Evolutionary conservation across 2,113 vertebrate species (phyloP), one percentile per base, ranked within the genome.

Genomic region (Jacana jacana): DNA sequence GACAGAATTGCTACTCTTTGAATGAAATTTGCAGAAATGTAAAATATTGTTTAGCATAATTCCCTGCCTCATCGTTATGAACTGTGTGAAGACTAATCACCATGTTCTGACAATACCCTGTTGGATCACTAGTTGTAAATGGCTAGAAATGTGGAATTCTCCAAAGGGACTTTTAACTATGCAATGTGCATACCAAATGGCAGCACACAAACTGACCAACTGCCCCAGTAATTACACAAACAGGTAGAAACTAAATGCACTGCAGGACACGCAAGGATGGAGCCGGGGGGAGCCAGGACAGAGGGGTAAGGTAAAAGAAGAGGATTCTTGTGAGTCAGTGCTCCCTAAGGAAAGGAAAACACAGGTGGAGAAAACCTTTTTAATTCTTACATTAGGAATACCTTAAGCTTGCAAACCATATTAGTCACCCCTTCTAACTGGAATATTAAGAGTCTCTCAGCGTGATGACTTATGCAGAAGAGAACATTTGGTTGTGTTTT

Each of bases 21-120:
- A 48, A 68, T 30, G 9, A 87, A 57, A 79, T 54, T 39, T 71
- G 24, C 19, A 55, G 31, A 88, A 92, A 83, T 25, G 1, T 7
- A 82, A 78, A 52, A 24, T 14, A 4, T 58, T 9, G 42, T 16
- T 40, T 49, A 27, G 13, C 10, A 28, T 81, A 73, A n/a, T 31
- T 57, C 31, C 11, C 13, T 35, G 8, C 11, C 7, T 48, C 77
- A 15, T 9, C 0, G 0, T 48, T 72, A 42, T 1, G 1, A 65
- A 13, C 4, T 69, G 11, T 65, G 60, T 65, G n/a, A 89, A 83
- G 28, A 30, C 22, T 60, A 64, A 65, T 31, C 37, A 51, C 28
- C 3, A 2, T 68, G 73, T 86, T 77, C 58, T 88, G 49, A 20
- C 8, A 33, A 57, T 39, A 35, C 4, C 7, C 35, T 78, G 7